Base-by-base conservation (phyloP, 2,113 vertebrate genomes). In the Oryzias javanicus region DNA sequence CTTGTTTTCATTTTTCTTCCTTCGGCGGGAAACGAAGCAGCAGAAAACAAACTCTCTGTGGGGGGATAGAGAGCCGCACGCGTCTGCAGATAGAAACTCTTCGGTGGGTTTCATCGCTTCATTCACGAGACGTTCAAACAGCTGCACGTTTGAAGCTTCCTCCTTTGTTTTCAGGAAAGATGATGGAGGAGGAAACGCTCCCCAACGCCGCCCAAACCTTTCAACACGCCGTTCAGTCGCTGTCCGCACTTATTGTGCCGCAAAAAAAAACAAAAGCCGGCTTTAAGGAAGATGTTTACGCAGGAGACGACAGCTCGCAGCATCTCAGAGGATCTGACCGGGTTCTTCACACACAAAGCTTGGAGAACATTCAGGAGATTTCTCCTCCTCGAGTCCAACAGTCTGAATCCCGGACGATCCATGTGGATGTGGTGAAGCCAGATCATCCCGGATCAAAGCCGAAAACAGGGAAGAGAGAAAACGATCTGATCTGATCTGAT, bases 51-150 rank as follows among this genome's bases (percentile, higher is more conserved):
- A 22, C 35, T 35, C 12, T 35, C 8, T 35, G 22, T 14, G 24
- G 12, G 18, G 29, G 54, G n/a, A n/a, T n/a, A 27, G 16, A 25
- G 18, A 41, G 4, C 65, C 68, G 70, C 67, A 74, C 72, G 54
- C 29, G 16, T 17, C 29, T 70, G 45, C 44, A 27, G 66, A 8
- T 10, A 35, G 7, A 47, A 5, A 16, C 6, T 1, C 74, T 70
- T 45, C 77, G 85, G 86, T 88, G 62, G 77, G 64, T 88, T 86
- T 89, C 89, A 88, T 83, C 86, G 67, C 84, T 72, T 83, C 75
- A 81, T 70, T 72, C 48, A 45, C 45, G 45, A 47, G 70, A 64
- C 64, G 71, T 77, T 71, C 62, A 85, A 74, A 66, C 22, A 56
- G 72, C 10, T 50, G 59, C 78, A 74, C 64, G 67, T 63, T 58